Evolutionary conservation across 2,113 vertebrate species (phyloP), one percentile per base, ranked within the genome.

Genomic region (Cynopterus brachyotis): DNA sequence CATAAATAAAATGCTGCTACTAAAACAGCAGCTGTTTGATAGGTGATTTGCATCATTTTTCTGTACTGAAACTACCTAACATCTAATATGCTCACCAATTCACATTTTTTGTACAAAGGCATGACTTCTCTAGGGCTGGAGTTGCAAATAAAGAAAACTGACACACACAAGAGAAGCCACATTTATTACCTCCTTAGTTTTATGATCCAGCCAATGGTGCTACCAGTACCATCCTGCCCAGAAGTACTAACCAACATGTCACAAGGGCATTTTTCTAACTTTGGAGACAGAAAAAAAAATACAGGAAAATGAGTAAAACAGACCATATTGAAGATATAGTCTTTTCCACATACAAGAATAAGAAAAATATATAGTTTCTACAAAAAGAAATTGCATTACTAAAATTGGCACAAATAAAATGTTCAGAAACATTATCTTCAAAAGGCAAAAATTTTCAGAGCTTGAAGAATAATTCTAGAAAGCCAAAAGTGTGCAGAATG

Each of bases 101-200:
- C 75, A 84, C 69, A 64, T 10, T 84, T 84, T 92, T 47, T 85
- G 37, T 30, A 86, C 9, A 81, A 55, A 88, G 32, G 15, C 20
- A 66, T n/a, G 32, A 85, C 13, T 59, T 81, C 50, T 69, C 73
- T 11, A 37, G n/a, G 35, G 57, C 35, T 67, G 5, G 28, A 50
- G 12, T 72, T 95, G 83, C 85, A 81, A 76, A 84, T 87, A 50
- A 79, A 94, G 67, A 60, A 95, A 81, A 60, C 0, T 37, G 59
- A 96, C 26, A 81, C 32, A 37, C 30, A 16, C 7, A 8, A 55
- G 40, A 93, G 47, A 87, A 92, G n/a, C 20, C 28, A 47, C n/a
- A 40, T 60, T 69, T 50, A 55, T 28, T 89, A 55, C 22, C 32
- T 81, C 24, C 47, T 50, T 67, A 76, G 32, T 80, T 92, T 50